phyloP scores from a whole-genome alignment of 64 coral and sea anemone species.

The Montipora capricornis region DNA sequence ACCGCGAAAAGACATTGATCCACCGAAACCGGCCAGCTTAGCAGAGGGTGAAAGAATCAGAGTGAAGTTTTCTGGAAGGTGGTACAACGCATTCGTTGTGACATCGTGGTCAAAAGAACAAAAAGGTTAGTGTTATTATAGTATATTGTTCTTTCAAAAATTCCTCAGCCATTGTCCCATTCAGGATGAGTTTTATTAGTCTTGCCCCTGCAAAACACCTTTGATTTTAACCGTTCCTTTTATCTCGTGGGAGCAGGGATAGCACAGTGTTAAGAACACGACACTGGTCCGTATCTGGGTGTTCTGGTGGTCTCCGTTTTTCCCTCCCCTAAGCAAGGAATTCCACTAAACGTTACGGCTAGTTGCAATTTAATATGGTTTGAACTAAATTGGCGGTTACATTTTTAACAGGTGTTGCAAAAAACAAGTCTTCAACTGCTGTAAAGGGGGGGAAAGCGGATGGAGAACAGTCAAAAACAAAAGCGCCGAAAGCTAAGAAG shows the following conservation, averaged over 20 bases:
- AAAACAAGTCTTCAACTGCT: slow-evolving; percentile 1
- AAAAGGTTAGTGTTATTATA: neutral
- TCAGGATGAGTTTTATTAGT: neutral
- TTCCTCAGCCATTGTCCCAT: neutral
- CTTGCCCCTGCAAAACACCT: neutral
- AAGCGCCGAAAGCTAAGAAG: neutral
- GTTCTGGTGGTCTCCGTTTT: neutral
- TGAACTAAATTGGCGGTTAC: neutral
- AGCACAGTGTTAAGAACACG: neutral
- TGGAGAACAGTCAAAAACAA: neutral
- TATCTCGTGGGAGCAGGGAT: neutral
- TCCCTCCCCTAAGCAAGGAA: neutral
- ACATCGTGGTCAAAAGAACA: neutral
- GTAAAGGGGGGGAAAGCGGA: neutral
- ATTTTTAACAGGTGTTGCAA: neutral
- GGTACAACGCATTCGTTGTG: neutral
- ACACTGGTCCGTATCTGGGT: neutral
- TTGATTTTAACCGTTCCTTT: neutral
- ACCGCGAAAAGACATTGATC: neutral
- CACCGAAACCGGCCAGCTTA: neutral
- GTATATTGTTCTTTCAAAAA: neutral
- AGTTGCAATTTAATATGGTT: neutral
- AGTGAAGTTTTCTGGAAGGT: neutral
- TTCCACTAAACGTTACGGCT: neutral
- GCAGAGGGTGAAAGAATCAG: neutral